Conservation (phyloP, 2,113 vertebrate genomes). For the Illadopsis cleaveri region DNA sequence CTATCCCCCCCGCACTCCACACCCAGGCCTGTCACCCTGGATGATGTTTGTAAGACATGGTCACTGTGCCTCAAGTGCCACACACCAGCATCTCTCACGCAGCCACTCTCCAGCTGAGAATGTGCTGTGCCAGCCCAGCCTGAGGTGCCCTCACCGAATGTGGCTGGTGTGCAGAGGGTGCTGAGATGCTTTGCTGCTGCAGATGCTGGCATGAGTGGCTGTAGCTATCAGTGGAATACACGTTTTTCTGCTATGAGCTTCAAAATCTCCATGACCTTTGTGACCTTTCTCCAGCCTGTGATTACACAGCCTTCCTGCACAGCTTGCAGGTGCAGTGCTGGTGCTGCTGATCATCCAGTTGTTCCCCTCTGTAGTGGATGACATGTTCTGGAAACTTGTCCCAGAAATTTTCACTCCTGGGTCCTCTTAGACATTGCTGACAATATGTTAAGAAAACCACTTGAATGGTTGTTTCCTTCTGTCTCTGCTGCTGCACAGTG, state of each 20-base stretch:
- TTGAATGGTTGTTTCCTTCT: neutral
- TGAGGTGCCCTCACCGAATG: accelerated
- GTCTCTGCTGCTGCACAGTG: neutral
- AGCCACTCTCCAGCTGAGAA: neutral
- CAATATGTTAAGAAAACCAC: neutral
- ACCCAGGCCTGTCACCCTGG: neutral
- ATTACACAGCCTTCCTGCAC: neutral
- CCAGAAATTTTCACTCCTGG: neutral
- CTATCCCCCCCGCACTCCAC: neutral
- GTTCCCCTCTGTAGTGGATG: neutral
- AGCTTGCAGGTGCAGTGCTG: too few relatives aligned
- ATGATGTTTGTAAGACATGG: neutral
- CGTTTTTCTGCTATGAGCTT: neutral
- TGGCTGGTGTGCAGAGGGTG: neutral
- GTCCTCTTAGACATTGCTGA: neutral
- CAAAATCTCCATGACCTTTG: neutral
- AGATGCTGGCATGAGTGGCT: neutral
- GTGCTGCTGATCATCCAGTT: neutral
- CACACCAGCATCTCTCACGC: accelerated
- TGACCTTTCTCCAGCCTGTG: neutral
- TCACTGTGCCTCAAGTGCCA: neutral
- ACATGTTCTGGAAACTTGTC: neutral
- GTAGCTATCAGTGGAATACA: neutral
- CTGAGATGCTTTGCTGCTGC: neutral
- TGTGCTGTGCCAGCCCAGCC: neutral